Evolutionary conservation across 2,797 vertebrate genomes (phyloP).

Genomic region (Xiphophorus birchmanni): DNA sequence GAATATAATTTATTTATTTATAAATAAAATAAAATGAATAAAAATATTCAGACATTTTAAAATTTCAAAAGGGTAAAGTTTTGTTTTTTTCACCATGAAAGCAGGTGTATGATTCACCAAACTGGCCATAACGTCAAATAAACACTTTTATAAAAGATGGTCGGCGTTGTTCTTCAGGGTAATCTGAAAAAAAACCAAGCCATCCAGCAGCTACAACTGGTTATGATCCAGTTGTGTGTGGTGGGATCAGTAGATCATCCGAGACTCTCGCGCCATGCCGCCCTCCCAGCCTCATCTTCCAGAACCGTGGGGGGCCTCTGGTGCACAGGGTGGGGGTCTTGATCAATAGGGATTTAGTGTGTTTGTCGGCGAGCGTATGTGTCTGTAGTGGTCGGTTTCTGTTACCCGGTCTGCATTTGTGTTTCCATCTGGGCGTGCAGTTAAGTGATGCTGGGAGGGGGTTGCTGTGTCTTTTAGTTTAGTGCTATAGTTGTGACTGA

Average conservation of each 20-base stretch:
- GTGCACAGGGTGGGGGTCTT: constrained; percentile 47
- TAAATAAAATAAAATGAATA: background rate
- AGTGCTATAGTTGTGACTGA: constrained; percentile 73
- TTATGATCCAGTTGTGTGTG: constrained; percentile 79
- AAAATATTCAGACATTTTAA: background rate
- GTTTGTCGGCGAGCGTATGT: constrained; percentile 60
- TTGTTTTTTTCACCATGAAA: background rate
- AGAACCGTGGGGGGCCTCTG: constrained; percentile 58
- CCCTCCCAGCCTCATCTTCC: constrained; percentile 53
- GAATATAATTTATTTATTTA: background rate
- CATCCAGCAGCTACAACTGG: constrained; percentile 66
- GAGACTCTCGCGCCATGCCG: constrained; percentile 62
- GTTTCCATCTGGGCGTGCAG: constrained; percentile 52
- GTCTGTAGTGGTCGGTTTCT: constrained; percentile 36
- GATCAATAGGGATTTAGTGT: constrained; percentile 81
- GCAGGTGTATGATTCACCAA: background rate
- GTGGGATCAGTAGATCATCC: constrained; percentile 79
- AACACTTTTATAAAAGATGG: background rate
- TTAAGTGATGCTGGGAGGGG: constrained; percentile 56
- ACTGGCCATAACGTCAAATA: background rate
- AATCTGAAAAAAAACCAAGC: constrained; percentile 38
- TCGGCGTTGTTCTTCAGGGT: background rate
- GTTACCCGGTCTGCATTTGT: constrained; percentile 38
- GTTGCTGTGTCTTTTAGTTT: constrained; percentile 60
- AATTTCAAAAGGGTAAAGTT: background rate